Evolutionary conservation across 2,797 vertebrate species (phyloP).

Genomic region (Acipenser oxyrinchus): DNA sequence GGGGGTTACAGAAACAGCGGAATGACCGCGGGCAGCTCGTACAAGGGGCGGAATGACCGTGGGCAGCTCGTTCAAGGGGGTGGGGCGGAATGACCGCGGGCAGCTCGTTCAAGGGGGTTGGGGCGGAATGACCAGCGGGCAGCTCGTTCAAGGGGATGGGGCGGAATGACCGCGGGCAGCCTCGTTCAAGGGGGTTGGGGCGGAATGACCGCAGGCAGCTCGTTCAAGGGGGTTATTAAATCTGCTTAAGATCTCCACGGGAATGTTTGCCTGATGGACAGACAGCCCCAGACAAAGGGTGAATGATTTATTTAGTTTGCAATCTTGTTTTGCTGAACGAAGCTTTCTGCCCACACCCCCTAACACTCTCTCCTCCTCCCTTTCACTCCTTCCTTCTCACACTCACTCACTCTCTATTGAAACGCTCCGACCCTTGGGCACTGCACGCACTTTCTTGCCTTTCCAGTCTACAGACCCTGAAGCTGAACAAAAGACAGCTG

Average conservation of each 20-base stretch:
- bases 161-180: not conserved
- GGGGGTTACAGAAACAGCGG: not conserved
- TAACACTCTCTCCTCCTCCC: not conserved
- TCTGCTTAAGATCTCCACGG: too few relatives aligned
- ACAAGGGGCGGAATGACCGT: not conserved
- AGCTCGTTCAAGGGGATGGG: not conserved
- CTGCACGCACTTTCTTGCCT: constrained; percentile 52
- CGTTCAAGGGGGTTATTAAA: too few relatives aligned
- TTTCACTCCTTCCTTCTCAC: constrained; percentile 24
- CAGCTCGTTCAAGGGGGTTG: not conserved
- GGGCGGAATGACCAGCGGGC: not conserved
- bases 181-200: not conserved
- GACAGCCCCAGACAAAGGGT: too few relatives aligned
- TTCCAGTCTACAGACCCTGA: constrained; percentile 62
- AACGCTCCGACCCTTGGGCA: constrained; percentile 49
- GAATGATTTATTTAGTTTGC: too few relatives aligned
- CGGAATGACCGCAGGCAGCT: not conserved
- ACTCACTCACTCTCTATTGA: constrained; percentile 43
- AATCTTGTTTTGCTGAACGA: constrained; percentile 22
- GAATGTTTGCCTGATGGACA: too few relatives aligned
- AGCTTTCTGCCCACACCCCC: constrained; percentile 30
- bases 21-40: too few relatives aligned
- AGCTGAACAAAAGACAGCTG: constrained; percentile 55
- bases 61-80: not conserved
- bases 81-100: not conserved